A percentile compares a stretch with the other conserved stretches of the same genome.
These are phyloP conservation scores for Myathropa florea DNA, from an alignment of 2,888 invertebrate genomes.

Conservation along the genomic window DNA sequence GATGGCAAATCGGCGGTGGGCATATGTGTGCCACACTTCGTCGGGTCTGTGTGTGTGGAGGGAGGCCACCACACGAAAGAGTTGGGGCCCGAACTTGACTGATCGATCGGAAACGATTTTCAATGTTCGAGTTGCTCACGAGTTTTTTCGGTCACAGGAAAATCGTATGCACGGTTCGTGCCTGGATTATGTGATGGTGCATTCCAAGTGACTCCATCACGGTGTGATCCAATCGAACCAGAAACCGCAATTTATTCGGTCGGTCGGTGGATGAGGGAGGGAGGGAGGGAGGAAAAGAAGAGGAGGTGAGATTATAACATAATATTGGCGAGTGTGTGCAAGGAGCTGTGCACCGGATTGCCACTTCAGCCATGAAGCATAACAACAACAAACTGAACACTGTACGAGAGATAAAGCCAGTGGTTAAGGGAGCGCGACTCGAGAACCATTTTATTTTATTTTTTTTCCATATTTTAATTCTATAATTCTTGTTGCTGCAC, in stretches of 20 bases:
- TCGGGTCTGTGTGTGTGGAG: background rate
- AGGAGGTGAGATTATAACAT: constrained; percentile 39
- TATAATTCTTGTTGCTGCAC: constrained; percentile 45
- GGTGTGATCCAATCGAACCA: constrained; percentile 37
- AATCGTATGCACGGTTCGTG: background rate
- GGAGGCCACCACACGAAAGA: constrained; percentile 49
- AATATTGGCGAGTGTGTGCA: constrained; percentile 37
- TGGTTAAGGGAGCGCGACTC: constrained; percentile 69
- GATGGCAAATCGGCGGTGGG: constrained; percentile 15
- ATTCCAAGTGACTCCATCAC: constrained; percentile 15
- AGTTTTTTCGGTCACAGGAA: constrained; percentile 6
- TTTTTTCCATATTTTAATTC: constrained; percentile 17
- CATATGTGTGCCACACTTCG: constrained; percentile 31
- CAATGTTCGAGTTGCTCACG: background rate
- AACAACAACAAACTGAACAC: constrained; percentile 23
- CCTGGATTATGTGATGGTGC: background rate
- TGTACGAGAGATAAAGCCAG: constrained; percentile 32
- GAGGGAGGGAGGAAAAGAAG: background rate
- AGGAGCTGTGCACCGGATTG: constrained; percentile 43
- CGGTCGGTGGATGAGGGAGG: background rate
- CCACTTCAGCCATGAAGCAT: constrained; percentile 61
- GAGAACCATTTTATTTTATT: constrained; percentile 46
- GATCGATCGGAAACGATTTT: constrained; percentile 20
- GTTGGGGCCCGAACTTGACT: constrained; percentile 45
- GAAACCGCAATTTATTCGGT: background rate